A percentile compares a stretch with the other conserved stretches of the same genome.
Evolutionary conservation across 2,113 vertebrate species (phyloP).

Genomic region (Amblyopsis rosae): DNA sequence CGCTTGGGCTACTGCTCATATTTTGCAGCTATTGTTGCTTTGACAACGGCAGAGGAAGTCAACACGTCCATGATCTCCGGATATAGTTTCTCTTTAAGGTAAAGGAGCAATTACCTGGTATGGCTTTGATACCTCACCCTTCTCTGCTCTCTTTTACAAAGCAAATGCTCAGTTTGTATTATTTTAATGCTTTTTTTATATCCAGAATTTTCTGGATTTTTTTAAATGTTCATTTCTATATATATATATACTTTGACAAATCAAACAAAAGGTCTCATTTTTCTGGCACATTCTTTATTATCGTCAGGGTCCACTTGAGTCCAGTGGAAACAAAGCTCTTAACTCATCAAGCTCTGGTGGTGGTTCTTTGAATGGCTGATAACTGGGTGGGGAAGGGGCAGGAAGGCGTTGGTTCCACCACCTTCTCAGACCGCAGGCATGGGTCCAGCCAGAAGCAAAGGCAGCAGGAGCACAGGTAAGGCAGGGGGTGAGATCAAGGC

Average conservation of each 20-base stretch:
- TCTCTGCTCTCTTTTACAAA: slow-evolving; percentile 66
- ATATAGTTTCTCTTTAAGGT: slow-evolving; percentile 55
- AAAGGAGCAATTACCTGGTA: slow-evolving; percentile 78
- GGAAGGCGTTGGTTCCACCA: slow-evolving; percentile 32
- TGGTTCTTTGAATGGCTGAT: slow-evolving; percentile 58
- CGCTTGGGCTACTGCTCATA: slow-evolving; percentile 25
- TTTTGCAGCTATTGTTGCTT: slow-evolving; percentile 74
- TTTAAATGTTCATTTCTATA: slow-evolving; percentile 43
- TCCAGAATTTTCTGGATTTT: slow-evolving; percentile 56
- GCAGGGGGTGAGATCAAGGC: slow-evolving; percentile 19
- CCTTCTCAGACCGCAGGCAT: slow-evolving; percentile 55
- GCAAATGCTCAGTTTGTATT: slow-evolving; percentile 59
- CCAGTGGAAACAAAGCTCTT: slow-evolving; percentile 59
- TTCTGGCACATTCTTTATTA: slow-evolving; percentile 57
- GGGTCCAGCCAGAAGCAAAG: slow-evolving; percentile 71
- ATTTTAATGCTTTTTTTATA: slow-evolving; percentile 44
- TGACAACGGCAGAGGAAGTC: slow-evolving; percentile 71
- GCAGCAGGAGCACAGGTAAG: slow-evolving; percentile 48
- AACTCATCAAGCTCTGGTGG: slow-evolving; percentile 66
- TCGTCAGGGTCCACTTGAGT: slow-evolving; percentile 51
- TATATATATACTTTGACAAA: slow-evolving; percentile 60
- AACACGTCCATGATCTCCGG: slow-evolving; percentile 69
- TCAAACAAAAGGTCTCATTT: slow-evolving; percentile 63
- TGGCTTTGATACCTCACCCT: slow-evolving; percentile 86
- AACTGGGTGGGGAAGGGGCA: slow-evolving; percentile 39